Conservation (phyloP, 2,888 invertebrate genomes). For the Arge pagana region DNA sequence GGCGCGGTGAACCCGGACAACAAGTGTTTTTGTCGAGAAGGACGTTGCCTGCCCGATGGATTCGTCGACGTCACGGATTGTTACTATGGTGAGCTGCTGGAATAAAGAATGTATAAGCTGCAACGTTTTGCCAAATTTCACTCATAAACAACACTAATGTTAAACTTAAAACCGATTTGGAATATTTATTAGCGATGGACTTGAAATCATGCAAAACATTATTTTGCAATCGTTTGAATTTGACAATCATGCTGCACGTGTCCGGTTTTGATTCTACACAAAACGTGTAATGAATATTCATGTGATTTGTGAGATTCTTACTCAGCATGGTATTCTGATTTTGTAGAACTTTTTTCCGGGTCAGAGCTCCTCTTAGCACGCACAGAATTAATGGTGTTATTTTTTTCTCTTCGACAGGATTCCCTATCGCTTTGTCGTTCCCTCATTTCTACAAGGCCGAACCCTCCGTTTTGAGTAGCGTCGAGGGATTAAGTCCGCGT, state of each 20-base stretch:
- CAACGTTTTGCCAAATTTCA: background rate
- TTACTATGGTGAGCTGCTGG: slow-evolving; percentile 71
- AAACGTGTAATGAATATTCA: background rate
- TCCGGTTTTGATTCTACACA: too few species aligned
- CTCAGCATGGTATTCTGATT: background rate
- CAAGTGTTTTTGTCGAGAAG: slow-evolving; percentile 79
- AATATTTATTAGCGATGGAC: too few species aligned
- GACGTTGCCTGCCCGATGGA: slow-evolving; percentile 75
- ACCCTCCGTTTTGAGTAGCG: slow-evolving; percentile 65
- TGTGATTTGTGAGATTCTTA: background rate
- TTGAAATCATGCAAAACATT: too few species aligned
- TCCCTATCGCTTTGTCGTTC: slow-evolving; percentile 85
- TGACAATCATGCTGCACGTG: too few species aligned
- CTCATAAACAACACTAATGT: too few species aligned
- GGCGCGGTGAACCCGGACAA: slow-evolving; percentile 73
- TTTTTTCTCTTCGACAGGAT: slow-evolving; percentile 58
- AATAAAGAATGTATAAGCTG: too few species aligned
- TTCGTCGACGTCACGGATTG: slow-evolving; percentile 83
- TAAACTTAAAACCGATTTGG: too few species aligned
- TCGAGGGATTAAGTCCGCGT: slow-evolving; percentile 71
- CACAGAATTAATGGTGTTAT: background rate
- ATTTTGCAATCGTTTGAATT: too few species aligned
- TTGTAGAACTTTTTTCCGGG: background rate
- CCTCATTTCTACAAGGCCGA: slow-evolving; percentile 85
- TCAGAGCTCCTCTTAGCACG: too few species aligned